Percentiles rank a stretch among this genome's conserved stretches.
Conservation (phyloP, 2,797 vertebrate species). For the Natrix natrix region DNA sequence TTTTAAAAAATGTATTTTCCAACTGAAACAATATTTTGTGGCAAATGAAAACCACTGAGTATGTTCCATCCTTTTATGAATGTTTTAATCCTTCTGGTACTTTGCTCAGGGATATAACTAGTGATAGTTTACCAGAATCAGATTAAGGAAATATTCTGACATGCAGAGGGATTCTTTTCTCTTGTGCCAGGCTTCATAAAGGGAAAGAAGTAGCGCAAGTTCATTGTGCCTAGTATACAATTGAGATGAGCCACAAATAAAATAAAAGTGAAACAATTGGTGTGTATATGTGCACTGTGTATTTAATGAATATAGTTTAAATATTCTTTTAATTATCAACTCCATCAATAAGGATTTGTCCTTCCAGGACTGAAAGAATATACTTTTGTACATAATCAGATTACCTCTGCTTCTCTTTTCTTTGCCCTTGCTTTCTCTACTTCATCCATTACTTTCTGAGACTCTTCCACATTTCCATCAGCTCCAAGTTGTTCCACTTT, state of each 20-base stretch:
- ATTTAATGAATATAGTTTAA: not conserved
- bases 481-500: constrained; percentile 94
- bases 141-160: not conserved
- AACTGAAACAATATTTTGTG: not conserved
- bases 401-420: constrained; percentile 97
- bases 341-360: not conserved
- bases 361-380: not conserved
- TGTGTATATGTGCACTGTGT: not conserved
- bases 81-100: not conserved
- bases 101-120: not conserved
- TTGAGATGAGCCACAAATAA: not conserved
- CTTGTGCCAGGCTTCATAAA: not conserved
- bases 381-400: not conserved
- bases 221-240: not conserved
- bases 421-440: constrained; percentile 92
- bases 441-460: constrained; percentile 95
- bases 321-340: not conserved
- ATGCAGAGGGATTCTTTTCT: not conserved
- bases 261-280: not conserved
- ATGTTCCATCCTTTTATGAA: too few species aligned
- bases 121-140: not conserved
- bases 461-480: constrained; percentile 96
- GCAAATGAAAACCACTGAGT: not conserved
- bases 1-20: not conserved
- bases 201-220: not conserved